phyloP scores from a whole-genome alignment of 2,113 vertebrate genomes.

The Corapipo altera region DNA sequence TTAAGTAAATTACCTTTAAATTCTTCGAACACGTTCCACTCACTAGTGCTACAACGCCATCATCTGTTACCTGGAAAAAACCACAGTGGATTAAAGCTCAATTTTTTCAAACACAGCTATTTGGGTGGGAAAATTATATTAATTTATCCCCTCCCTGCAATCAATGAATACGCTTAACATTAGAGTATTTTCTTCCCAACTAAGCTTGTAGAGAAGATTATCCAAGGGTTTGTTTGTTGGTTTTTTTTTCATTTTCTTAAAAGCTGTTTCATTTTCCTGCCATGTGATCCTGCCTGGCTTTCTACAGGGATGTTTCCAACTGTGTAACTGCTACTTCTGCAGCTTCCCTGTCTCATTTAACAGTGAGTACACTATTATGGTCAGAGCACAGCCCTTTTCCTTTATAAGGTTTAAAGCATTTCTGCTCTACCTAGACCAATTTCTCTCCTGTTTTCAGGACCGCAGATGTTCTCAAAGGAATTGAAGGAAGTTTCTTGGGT shows the following conservation, averaged over 20 bases:
- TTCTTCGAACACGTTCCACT: conserved; percentile 80
- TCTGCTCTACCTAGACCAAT: not conserved
- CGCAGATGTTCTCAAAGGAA: not conserved
- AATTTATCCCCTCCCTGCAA: not conserved
- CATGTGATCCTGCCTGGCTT: not conserved
- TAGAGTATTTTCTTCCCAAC: not conserved
- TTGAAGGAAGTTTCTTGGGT: not conserved
- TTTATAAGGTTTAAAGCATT: not conserved
- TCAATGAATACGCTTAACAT: not conserved
- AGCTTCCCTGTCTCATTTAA: not conserved
- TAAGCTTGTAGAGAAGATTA: not conserved
- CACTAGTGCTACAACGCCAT: conserved; percentile 81
- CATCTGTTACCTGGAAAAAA: conserved; percentile 81
- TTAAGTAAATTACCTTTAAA: conserved; percentile 79
- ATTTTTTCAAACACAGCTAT: not conserved
- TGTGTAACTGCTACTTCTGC: not conserved
- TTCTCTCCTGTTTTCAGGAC: not conserved
- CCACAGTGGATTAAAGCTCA: not conserved
- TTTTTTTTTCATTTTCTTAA: not conserved
- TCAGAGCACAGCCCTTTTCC: not conserved
- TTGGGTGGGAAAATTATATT: accelerated
- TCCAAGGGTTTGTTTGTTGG: not conserved
- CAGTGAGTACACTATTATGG: not conserved
- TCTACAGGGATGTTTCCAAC: not conserved
- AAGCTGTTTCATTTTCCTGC: not conserved